Evolutionary conservation across 1,140 invertebrate genomes (phyloP).

Genomic region (Melanaphis sacchari): DNA sequence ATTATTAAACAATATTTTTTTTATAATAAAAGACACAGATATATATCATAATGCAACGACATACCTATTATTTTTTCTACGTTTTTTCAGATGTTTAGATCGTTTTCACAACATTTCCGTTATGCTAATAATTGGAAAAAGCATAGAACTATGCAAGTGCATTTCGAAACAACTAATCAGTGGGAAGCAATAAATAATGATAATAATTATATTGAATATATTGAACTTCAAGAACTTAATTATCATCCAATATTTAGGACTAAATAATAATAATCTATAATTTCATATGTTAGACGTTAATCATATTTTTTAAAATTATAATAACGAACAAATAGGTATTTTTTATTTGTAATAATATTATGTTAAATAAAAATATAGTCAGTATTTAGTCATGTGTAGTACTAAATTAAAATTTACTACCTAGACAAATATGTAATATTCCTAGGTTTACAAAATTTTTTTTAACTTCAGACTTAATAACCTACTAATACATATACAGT

Average conservation of each 20-base stretch:
- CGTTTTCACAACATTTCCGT: not conserved
- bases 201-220: conserved; percentile 2
- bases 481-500: too few relatives aligned
- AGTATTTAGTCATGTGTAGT: not conserved
- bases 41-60: too few relatives aligned
- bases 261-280: not conserved
- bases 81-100: not conserved
- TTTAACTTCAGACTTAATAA: too few relatives aligned
- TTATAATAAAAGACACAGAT: too few relatives aligned
- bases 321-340: not conserved
- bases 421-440: not conserved
- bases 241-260: not conserved
- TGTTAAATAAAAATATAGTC: not conserved
- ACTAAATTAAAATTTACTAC: not conserved
- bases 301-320: not conserved
- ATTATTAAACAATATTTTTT: too few relatives aligned
- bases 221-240: conserved; percentile 9
- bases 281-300: not conserved
- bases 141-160: not conserved
- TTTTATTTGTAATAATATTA: not conserved
- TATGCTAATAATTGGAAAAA: not conserved
- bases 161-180: not conserved
- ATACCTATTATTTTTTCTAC: not conserved
- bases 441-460: too few relatives aligned
- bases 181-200: not conserved